Base-by-base conservation (phyloP, 2,113 vertebrate genomes). In the Perccottus glenii region DNA sequence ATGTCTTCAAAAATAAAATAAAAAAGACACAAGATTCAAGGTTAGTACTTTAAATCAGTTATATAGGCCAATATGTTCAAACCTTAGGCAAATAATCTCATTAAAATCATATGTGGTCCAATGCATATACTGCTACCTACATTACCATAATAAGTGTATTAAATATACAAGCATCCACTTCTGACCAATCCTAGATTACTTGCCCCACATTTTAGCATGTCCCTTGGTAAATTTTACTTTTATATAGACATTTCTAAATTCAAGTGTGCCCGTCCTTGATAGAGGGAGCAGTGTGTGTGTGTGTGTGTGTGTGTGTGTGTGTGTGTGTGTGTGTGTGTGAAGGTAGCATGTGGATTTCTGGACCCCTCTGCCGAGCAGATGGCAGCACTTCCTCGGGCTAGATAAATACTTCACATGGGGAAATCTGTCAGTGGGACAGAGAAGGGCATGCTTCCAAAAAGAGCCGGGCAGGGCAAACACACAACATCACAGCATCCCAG, bases 351-450 rank as follows among this genome's bases (percentile, higher is more conserved):
- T 62, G 73, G 71, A 81, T 71, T 53, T 49, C 75, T 77, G 80
- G 80, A 82, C 63, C 58, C 56, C 73, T 87, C 66, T 46, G 64
- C 78, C 12, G 80, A 85, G 82, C 90, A 90, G 90, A 90, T 91
- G 90, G 90, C 83, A n/a, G 67, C 74, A 79, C 70, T 84, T 91
- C 87, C 82, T 86, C 82, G 32, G 72, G 87, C 71, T 82, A 77
- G 56, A 88, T 84, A 86, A 87, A 89, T 89, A 84, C 85, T 89
- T 86, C 75, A 84, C 60, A 72, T 71, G 48, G 75, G 73, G 78
- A 87, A 83, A 86, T 85, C 81, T 86, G 85, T 85, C 77, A 73
- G 58, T 2, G 62, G 77, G 82, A 86, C 61, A 55, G 73, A 66
- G 78, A 75, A 82, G 85, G 85, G 76, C 83, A 75, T 3, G 33